Evolutionary conservation across 2,113 vertebrate species (phyloP).

Genomic region (Xerus inauris): DNA sequence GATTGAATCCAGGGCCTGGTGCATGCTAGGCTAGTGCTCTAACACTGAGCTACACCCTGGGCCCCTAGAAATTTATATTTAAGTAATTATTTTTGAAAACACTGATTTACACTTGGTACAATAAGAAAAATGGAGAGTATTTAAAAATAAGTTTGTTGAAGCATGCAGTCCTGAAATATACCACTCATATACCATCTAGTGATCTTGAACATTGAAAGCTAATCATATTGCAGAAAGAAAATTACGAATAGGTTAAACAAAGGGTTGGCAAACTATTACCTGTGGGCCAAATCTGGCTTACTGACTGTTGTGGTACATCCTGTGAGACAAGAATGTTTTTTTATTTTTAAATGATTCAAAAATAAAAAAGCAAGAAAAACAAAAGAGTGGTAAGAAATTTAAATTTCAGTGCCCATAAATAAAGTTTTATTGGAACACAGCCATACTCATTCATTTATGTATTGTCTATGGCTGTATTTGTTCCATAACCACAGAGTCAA

Average conservation of each 20-base stretch:
- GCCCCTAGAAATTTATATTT: conserved; percentile 20
- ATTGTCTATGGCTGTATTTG: neutral
- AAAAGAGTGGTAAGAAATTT: neutral
- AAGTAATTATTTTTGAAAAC: conserved; percentile 48
- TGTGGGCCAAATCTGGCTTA: neutral
- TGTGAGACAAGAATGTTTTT: conserved; percentile 13
- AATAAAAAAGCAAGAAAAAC: neutral
- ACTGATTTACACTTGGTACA: conserved; percentile 24
- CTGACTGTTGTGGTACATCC: neutral
- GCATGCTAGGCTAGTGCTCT: neutral
- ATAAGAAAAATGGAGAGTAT: neutral
- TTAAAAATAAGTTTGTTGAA: conserved; percentile 19
- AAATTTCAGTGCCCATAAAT: conserved; percentile 27
- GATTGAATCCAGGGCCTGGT: neutral
- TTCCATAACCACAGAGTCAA: neutral
- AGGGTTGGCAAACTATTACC: neutral
- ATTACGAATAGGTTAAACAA: neutral
- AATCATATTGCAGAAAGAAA: conserved; percentile 5
- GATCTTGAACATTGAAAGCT: conserved; percentile 49
- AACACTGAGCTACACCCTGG: neutral
- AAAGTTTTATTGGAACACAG: conserved; percentile 47
- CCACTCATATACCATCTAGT: neutral
- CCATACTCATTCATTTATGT: neutral
- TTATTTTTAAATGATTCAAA: conserved; percentile 35
- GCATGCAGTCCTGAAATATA: neutral